phyloP scores from a whole-genome alignment of 2,113 vertebrate genomes.

The Procavia capensis region DNA sequence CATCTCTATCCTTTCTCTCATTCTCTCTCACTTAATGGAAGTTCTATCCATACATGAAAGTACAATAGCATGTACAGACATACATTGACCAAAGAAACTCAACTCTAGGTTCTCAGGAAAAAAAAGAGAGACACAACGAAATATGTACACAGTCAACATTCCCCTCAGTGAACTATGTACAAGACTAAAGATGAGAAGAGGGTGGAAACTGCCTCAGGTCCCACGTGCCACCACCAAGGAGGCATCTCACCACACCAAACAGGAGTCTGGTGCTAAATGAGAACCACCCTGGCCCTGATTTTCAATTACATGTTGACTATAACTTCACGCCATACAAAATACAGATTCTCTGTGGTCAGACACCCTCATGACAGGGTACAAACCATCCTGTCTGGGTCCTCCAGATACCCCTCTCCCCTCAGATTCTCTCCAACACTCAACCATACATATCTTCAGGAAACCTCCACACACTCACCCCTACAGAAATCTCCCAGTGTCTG shows the following conservation, averaged over 20 bases:
- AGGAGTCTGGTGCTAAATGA: background rate
- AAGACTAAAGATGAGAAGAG: background rate
- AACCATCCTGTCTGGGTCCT: background rate
- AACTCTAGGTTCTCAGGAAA: background rate
- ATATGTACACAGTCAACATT: accelerated
- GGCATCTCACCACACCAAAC: background rate
- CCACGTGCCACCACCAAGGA: background rate
- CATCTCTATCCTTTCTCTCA: too few species aligned
- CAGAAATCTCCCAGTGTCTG: background rate
- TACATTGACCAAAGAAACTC: background rate
- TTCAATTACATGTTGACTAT: background rate
- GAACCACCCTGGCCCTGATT: background rate
- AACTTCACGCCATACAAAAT: background rate
- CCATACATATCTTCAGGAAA: background rate
- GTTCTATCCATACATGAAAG: background rate
- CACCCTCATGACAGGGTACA: background rate
- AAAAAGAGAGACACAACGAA: background rate
- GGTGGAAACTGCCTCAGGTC: too few species aligned
- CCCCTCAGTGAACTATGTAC: background rate
- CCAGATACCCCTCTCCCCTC: background rate
- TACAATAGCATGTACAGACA: background rate
- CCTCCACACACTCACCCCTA: background rate
- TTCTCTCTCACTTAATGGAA: background rate
- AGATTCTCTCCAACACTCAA: background rate
- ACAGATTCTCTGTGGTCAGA: background rate